These are phyloP conservation scores for Lepidothrix coronata DNA, from an alignment of 2,113 vertebrate species.

Conservation along the genomic window DNA sequence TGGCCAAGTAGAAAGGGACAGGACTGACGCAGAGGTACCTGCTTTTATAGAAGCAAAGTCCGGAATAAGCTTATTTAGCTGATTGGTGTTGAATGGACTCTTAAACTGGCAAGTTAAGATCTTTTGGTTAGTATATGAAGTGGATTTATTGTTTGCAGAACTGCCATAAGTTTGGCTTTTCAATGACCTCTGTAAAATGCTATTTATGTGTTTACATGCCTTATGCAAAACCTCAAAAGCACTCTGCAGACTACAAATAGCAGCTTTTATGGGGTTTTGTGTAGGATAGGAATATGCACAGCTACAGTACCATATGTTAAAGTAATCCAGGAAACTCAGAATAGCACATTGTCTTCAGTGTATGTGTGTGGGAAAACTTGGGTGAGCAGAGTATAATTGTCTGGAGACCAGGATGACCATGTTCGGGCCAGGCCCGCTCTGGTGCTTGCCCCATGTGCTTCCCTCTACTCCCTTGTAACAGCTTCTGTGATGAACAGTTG, in stretches of 20 bases:
- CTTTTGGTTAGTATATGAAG: not conserved
- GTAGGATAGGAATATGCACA: not conserved
- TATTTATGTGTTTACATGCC: not conserved
- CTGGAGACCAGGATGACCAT: fast-evolving
- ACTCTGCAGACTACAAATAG: not conserved
- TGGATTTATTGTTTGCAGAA: not conserved
- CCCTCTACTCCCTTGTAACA: not conserved
- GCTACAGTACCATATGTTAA: not conserved
- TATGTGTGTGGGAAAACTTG: not conserved
- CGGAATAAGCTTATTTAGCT: not conserved
- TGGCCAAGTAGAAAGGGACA: not conserved
- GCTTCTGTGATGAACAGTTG: not conserved
- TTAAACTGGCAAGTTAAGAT: not conserved
- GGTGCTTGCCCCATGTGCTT: not conserved
- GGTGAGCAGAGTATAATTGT: not conserved
- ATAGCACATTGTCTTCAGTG: not conserved
- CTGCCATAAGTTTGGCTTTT: not conserved
- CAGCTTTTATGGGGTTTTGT: not conserved
- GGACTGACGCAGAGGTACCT: not conserved
- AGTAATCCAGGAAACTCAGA: not conserved
- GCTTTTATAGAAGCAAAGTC: not conserved
- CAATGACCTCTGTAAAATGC: not conserved
- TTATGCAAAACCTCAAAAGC: not conserved
- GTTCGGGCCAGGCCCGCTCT: not conserved
- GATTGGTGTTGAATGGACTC: not conserved